A percentile compares a stretch with the other conserved stretches of the same genome.
Conservation (phyloP, 1,140 invertebrate genomes). For the Agrypnia vestita region DNA sequence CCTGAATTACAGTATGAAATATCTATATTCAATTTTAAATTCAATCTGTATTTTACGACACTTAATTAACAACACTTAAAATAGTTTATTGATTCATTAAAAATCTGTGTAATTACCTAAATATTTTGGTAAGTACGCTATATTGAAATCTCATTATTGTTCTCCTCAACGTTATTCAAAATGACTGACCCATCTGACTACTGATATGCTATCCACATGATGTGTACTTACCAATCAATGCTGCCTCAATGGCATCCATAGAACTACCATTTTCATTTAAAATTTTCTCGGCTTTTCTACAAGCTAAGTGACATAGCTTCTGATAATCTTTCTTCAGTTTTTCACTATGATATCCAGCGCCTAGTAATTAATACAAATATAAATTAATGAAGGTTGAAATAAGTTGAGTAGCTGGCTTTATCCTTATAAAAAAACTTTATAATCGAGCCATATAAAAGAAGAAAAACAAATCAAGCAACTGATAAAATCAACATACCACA, state of each 20-base stretch:
- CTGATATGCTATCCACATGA: neutral
- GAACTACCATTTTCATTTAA: constrained; percentile 80
- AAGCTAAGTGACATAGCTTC: constrained; percentile 75
- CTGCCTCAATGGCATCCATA: constrained; percentile 85
- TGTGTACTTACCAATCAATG: constrained; percentile 74
- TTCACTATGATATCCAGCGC: constrained; percentile 71
- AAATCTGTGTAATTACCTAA: too few relatives aligned
- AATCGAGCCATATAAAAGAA: neutral
- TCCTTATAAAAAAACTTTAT: neutral
- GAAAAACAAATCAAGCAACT: neutral
- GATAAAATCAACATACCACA: constrained; percentile 64
- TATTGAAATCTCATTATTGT: too few relatives aligned
- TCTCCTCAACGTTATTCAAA: too few relatives aligned
- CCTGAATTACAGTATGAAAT: too few relatives aligned
- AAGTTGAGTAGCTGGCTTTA: neutral
- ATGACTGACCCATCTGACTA: too few relatives aligned
- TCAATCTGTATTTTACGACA: too few relatives aligned
- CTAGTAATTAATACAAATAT: constrained; percentile 57
- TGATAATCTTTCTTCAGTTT: constrained; percentile 70
- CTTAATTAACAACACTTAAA: too few relatives aligned
- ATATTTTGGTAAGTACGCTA: too few relatives aligned
- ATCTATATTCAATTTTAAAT: too few relatives aligned
- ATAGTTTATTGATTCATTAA: too few relatives aligned
- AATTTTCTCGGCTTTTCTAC: constrained; percentile 79
- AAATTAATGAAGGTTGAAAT: neutral